These are phyloP conservation scores for Eulemur albifrons DNA, from an alignment of 2,797 vertebrate genomes.

Conservation along the genomic window DNA sequence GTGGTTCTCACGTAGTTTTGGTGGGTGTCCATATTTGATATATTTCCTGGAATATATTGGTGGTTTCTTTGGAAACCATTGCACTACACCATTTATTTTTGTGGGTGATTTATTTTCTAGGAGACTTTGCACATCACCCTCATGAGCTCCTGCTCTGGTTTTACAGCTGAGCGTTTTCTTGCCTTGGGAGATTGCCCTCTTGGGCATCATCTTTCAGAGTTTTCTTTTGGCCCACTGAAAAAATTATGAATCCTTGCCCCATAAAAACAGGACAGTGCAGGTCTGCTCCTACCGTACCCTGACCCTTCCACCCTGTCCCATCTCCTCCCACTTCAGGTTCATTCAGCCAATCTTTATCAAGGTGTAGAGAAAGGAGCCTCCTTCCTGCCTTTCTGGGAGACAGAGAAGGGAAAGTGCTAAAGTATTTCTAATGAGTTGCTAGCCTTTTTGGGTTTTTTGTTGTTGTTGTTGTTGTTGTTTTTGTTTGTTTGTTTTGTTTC, in stretches of 20 bases:
- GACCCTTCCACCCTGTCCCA: background rate
- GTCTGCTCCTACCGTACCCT: background rate
- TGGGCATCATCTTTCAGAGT: no score
- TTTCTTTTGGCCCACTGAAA: background rate
- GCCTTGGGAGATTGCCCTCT: background rate
- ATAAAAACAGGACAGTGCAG: background rate
- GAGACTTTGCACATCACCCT: background rate
- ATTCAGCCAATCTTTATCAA: background rate
- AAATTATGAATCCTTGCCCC: background rate
- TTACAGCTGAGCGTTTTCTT: background rate
- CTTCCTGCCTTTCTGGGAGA: background rate
- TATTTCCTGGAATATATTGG: background rate
- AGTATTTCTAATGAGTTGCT: background rate
- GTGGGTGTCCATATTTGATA: background rate
- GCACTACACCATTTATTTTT: background rate
- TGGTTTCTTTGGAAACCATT: background rate
- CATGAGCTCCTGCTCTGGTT: background rate
- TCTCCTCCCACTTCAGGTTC: background rate
- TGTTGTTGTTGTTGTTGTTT: no score
- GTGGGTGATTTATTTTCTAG: background rate
- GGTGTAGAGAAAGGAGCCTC: background rate
- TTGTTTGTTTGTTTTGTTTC: no score
- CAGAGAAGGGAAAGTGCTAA: background rate
- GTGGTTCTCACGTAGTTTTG: background rate
- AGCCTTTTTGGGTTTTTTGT: background rate